phyloP scores from a whole-genome alignment of 1,140 invertebrate species.

The Leptopilina clavipes region DNA sequence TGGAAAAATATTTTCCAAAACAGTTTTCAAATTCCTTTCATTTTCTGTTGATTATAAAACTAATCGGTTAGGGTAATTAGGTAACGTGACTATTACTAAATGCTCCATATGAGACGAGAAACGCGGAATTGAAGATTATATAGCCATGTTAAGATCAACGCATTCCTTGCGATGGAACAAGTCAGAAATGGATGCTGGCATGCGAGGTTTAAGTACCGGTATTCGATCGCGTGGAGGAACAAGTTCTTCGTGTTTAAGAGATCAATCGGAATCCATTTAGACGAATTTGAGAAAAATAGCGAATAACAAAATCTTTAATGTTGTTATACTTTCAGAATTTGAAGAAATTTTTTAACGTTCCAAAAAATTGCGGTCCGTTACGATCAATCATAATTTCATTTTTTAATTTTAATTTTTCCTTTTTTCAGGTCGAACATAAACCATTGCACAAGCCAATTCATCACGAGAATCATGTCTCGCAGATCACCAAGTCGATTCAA shows the following conservation, averaged over 20 bases:
- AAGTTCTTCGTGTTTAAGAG: slow-evolving; percentile 51
- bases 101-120: slow-evolving; percentile 50
- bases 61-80: slow-evolving; percentile 45
- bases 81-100: slow-evolving; percentile 54
- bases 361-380: neutral
- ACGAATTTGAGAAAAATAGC: slow-evolving; percentile 45
- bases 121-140: slow-evolving; percentile 56
- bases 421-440: slow-evolving; percentile 70
- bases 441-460: slow-evolving; percentile 67
- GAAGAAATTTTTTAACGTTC: too few species aligned
- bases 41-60: neutral
- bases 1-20: too few species aligned
- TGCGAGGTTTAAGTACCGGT: slow-evolving; percentile 54
- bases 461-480: slow-evolving; percentile 72
- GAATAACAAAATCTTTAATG: slow-evolving; percentile 46
- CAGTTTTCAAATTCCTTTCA: too few species aligned
- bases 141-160: slow-evolving; percentile 51
- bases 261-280: slow-evolving; percentile 44
- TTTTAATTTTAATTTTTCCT: neutral
- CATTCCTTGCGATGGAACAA: slow-evolving; percentile 56
- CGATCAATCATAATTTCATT: slow-evolving; percentile 9
- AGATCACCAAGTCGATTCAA: slow-evolving; percentile 72
- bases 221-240: slow-evolving; percentile 57
- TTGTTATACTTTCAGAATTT: slow-evolving; percentile 17
- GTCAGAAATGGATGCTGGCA: slow-evolving; percentile 48